A percentile compares a stretch with the other conserved stretches of the same genome.
Evolutionary conservation across 2,113 vertebrate species (phyloP).

Genomic region (Psilopsiagon aurifrons): DNA sequence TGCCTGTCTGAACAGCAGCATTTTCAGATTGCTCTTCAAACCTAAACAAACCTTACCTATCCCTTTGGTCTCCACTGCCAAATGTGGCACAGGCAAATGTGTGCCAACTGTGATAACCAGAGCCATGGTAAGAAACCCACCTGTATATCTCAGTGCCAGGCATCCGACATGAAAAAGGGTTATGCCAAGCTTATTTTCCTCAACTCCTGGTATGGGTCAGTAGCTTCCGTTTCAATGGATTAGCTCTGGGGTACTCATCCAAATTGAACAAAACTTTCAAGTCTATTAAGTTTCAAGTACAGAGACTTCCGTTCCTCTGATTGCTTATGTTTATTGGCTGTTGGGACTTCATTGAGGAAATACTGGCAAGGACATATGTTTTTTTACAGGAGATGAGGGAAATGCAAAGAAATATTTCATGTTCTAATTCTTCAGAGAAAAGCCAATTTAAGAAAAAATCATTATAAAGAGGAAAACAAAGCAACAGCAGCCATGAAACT

Average conservation of each 20-base stretch:
- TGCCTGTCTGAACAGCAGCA: conserved; percentile 19
- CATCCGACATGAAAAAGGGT: background rate
- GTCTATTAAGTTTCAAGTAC: conserved; percentile 1
- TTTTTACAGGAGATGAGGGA: conserved; percentile 23
- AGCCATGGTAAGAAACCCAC: background rate
- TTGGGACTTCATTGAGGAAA: background rate
- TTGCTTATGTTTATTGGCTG: conserved; percentile 22
- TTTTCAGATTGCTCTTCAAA: conserved; percentile 43
- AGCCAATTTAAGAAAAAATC: conserved; percentile 1
- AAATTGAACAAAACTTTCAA: conserved; percentile 20
- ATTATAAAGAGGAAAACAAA: background rate
- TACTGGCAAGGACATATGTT: background rate
- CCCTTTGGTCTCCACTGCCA: background rate
- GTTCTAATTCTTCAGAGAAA: conserved; percentile 30
- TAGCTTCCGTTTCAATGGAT: conserved; percentile 39
- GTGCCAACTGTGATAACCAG: background rate
- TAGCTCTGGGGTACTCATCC: background rate
- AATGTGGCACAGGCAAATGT: background rate
- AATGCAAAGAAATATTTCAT: background rate
- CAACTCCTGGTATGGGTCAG: background rate
- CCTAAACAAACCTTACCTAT: background rate
- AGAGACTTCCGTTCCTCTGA: background rate
- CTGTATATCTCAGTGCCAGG: background rate
- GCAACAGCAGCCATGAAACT: background rate
- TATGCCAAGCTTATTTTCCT: background rate